Conservation (phyloP, 1,140 invertebrate genomes). For the Ostrea edulis region DNA sequence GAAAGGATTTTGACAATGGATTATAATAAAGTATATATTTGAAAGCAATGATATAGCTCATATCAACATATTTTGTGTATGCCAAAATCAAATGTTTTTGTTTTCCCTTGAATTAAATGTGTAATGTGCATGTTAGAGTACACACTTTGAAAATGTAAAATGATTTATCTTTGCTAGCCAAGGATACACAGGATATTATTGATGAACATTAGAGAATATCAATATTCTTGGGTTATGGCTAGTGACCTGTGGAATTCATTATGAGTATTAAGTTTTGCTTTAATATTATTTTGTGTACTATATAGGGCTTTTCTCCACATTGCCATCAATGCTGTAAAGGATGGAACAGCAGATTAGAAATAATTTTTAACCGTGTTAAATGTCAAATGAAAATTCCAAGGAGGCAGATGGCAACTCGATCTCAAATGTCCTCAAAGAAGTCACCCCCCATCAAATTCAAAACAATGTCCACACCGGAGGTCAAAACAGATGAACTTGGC, state of each 20-base stretch:
- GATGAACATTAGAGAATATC: background rate
- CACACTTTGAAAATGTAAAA: too few species aligned
- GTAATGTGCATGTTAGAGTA: too few species aligned
- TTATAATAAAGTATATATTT: too few species aligned
- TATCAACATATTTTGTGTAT: too few species aligned
- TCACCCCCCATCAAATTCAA: background rate
- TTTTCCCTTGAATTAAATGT: too few species aligned
- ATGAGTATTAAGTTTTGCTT: background rate
- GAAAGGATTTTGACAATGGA: too few species aligned
- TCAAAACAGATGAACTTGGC: background rate
- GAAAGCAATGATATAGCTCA: too few species aligned
- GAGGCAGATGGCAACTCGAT: background rate
- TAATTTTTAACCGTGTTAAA: background rate
- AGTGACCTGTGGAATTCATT: background rate
- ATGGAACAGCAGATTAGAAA: background rate
- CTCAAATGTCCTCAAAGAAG: background rate
- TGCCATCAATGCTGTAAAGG: background rate
- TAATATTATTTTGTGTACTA: background rate
- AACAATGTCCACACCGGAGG: background rate
- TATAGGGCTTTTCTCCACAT: background rate
- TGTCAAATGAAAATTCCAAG: slow-evolving; percentile 7
- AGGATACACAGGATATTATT: too few species aligned
- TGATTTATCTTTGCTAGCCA: too few species aligned
- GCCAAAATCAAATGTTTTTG: too few species aligned
- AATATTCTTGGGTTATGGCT: background rate